A percentile compares a stretch with the other conserved stretches of the same genome.
Conservation (phyloP, 2,797 vertebrate genomes). For the Cryptoprocta ferox region DNA sequence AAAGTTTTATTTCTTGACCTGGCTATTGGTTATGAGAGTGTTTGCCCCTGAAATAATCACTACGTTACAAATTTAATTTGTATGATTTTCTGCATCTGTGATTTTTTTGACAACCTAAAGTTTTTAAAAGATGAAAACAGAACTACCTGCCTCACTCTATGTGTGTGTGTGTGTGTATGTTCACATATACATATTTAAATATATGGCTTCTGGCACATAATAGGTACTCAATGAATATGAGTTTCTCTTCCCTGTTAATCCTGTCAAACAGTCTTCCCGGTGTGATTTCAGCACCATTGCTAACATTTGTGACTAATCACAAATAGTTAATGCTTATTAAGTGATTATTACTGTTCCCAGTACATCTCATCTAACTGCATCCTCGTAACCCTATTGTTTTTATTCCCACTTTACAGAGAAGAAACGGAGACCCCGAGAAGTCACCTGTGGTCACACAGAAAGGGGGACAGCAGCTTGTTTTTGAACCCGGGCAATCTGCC, state of each 20-base stretch:
- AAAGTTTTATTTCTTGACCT: not conserved
- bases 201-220: not conserved
- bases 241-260: not conserved
- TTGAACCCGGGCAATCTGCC: not conserved
- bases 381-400: not conserved
- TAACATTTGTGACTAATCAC: not conserved
- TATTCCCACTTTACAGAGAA: not conserved
- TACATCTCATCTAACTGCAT: not conserved
- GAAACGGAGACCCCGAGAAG: not conserved
- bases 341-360: not conserved
- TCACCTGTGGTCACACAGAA: not conserved
- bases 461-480: not conserved
- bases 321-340: not conserved
- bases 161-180: not conserved
- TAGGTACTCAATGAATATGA: not conserved
- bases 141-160: not conserved
- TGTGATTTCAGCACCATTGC: not conserved
- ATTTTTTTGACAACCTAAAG: not conserved
- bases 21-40: not conserved
- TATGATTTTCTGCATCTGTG: not conserved
- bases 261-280: not conserved
- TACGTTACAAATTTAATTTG: constrained; percentile 8
- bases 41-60: not conserved
- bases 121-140: not conserved
- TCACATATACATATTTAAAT: no score